Percentiles rank a stretch among this genome's conserved stretches.
Evolutionary conservation across 2,797 vertebrate species (phyloP).

Genomic region (Chaenodraco wilsoni): DNA sequence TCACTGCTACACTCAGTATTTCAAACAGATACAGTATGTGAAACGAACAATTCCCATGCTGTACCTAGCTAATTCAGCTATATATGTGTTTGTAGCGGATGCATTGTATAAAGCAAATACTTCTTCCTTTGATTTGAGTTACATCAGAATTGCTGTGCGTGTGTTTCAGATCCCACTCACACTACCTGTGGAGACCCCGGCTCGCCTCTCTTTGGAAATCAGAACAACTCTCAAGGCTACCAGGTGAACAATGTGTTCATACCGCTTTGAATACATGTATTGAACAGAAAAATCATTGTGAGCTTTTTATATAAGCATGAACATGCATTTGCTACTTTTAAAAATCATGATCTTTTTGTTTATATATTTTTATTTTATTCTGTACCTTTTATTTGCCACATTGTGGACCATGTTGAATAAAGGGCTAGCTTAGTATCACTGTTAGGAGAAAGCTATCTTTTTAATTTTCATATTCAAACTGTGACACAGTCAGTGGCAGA

Average conservation of each 20-base stretch:
- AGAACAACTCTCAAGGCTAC: conserved; percentile 96
- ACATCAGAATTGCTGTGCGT: conserved; percentile 7
- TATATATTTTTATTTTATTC: background rate
- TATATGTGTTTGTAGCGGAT: background rate
- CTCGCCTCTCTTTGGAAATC: conserved; percentile 90
- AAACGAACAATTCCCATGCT: conserved; percentile 4
- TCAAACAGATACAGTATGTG: conserved; percentile 4
- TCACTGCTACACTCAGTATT: conserved; percentile 3
- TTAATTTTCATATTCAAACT: background rate
- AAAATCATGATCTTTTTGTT: background rate
- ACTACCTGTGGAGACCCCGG: conserved; percentile 93
- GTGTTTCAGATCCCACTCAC: conserved; percentile 90
- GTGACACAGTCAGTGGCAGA: background rate
- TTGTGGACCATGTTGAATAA: conserved; percentile 1
- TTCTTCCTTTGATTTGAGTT: background rate
- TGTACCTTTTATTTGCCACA: background rate
- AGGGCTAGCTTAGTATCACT: background rate
- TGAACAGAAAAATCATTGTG: background rate
- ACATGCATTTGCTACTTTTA: background rate
- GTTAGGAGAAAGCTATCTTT: background rate
- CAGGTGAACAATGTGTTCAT: conserved; percentile 79
- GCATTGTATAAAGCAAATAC: conserved; percentile 10
- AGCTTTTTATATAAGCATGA: background rate
- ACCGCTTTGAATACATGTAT: conserved; percentile 9
- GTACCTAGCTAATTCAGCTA: background rate